phyloP scores from a whole-genome alignment of 1,140 invertebrate species.

The Leptopilina clavipes region DNA sequence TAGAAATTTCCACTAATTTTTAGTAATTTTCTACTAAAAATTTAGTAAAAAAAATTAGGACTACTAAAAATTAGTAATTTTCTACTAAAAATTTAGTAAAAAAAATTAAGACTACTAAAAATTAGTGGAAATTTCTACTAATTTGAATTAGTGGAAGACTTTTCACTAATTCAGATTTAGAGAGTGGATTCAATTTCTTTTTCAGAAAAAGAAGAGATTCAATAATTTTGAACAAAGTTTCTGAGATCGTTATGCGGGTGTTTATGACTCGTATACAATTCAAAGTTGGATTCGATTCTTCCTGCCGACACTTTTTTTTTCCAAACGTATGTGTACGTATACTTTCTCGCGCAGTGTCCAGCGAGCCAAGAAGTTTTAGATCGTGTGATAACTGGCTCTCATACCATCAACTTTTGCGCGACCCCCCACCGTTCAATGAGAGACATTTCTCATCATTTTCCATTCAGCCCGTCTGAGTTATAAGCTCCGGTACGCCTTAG shows the following conservation, averaged over 20 bases:
- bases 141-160: too few species aligned
- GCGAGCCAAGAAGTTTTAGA: constrained; percentile 55
- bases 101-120: too few species aligned
- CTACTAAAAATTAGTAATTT: too few species aligned
- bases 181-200: too few species aligned
- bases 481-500: constrained; percentile 62
- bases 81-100: too few species aligned
- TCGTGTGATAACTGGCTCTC: constrained; percentile 63
- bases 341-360: constrained; percentile 32
- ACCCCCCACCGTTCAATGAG: constrained; percentile 73
- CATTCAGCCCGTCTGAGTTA: constrained; percentile 72
- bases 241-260: constrained; percentile 60
- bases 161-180: too few species aligned
- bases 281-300: constrained; percentile 40
- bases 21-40: too few species aligned
- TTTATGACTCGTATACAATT: constrained; percentile 56
- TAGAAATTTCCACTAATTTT: too few species aligned
- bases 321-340: neutral
- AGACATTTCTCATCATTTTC: constrained; percentile 75
- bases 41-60: too few species aligned
- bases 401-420: constrained; percentile 51
- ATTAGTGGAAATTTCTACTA: too few species aligned
- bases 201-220: too few species aligned
- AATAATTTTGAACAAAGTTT: too few species aligned
- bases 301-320: constrained; percentile 27